Base-by-base conservation (phyloP, 2,797 vertebrate genomes). In the Micropoecilia bifurca region DNA sequence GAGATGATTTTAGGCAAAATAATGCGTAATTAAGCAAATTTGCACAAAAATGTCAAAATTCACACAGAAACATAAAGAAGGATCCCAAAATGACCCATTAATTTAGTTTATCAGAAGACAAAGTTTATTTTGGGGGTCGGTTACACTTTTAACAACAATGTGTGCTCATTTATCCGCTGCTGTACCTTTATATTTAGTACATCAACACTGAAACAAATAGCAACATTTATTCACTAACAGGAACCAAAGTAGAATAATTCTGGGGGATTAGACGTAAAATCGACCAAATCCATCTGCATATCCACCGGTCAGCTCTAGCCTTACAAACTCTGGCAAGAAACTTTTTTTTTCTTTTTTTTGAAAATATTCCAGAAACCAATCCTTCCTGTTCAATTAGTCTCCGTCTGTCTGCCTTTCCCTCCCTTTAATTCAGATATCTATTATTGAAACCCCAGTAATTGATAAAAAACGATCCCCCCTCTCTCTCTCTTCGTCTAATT, bases 401-500 rank as follows among this genome's bases (percentile, higher is more conserved):
- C 41, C n/a, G 25, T 55, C 76, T 73, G 43, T 43, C 68, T 48
- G 30, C 55, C 5, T 46, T 14, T 50, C 73, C 57, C 33, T n/a
- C 30, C 48, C 12, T 85, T 79, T 92, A 91, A 93, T 91, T 91
- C 55, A 90, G 79, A 89, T 61, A 92, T 93, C 83, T 88, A 90
- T 94, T 81, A 93, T 93, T 92, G 86, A 93, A 90, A 90, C 10
- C 20, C 1, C 48, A 83, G 89, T 87, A 91, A 91, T 84, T 90
- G 84, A 90, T 91, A 68, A 79, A 36, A 89, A 91, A 93, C 89
- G 2, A 88, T 86, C 84, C 80, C 77, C 78, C 78, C 63, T 12
- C 33, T 66, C 22, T 43, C 68, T 71, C 41, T 71, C 12, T 1
- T 30, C 59, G 63, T 71, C 81, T 94, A 93, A 94, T 91, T 92